Evolutionary conservation across 1,140 invertebrate species (phyloP), one percentile per base, ranked within the genome.

Genomic region (Anastrepha ludens): DNA sequence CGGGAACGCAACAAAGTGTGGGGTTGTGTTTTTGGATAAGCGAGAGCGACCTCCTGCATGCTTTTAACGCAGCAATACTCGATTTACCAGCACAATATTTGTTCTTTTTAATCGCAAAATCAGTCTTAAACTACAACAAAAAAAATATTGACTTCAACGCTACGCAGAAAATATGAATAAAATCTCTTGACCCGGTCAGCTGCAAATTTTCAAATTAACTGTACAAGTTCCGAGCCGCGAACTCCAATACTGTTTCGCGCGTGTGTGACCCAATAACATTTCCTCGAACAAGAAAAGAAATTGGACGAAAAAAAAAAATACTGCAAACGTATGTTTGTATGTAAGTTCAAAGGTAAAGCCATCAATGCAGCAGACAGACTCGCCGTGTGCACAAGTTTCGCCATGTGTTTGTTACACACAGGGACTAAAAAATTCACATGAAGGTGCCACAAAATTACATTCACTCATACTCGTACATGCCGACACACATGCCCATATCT

Each of bases 301-400:
- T 41, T 17, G 47, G 17, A 39, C 39, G 64, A 20, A 67, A 64
- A 64, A 64, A 64, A 20, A 2, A 29, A 29, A 39, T 8, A 20
- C 20, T 39, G 64, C 44, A 74, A 44, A 13, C 67, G 13, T 29
- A 1, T 29, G 29, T 29, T 29, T 29, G 29, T 29, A 29, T 29
- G 29, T 44, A 44, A 74, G 67, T 74, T 74, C 67, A 74, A 44
- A 70, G 39, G 67, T 39, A 44, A 70, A 70, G 39, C 9, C 41
- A 70, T 0, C 67, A 47, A 39, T 70, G 41, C 4, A 29, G 41
- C 67, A 74, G 15, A 74, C 15, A 74, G 44, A 44, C 13, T 1
- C 29, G 29, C 65, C 15, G 60, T 62, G 2, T 62, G 60, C 15
- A 29, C n/a, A 65, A 11, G 9, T 29, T 8, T 65, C 1, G 0